Evolutionary conservation across 2,113 vertebrate genomes (phyloP).

Genomic region (Nyctibius bracteatus): DNA sequence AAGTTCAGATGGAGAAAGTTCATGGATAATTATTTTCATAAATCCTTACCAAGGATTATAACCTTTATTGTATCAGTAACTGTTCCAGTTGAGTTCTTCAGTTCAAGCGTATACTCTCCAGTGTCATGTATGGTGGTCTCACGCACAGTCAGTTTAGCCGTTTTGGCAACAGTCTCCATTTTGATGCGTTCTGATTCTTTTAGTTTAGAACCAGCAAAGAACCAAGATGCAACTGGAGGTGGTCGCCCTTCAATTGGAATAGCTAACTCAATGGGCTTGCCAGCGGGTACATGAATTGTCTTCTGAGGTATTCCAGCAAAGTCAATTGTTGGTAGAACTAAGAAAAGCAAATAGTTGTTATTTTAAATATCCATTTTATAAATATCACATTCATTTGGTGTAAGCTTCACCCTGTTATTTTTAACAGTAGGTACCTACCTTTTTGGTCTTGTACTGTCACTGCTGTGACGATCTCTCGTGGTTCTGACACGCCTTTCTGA

Average conservation of each 20-base stretch:
- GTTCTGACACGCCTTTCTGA: constrained; percentile 88
- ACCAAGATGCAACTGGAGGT: constrained; percentile 90
- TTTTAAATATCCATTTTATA: background rate
- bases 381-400: background rate
- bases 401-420: background rate
- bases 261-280: constrained; percentile 87
- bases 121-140: constrained; percentile 92
- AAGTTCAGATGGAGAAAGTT: background rate
- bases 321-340: constrained; percentile 91
- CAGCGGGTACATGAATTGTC: constrained; percentile 86
- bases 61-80: constrained; percentile 86
- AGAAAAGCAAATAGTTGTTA: constrained; percentile 17
- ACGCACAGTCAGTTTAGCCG: constrained; percentile 83
- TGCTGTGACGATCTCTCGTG: constrained; percentile 89
- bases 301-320: constrained; percentile 91
- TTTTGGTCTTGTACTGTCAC: constrained; percentile 91
- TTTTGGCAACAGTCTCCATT: constrained; percentile 84
- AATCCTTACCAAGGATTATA: constrained; percentile 89
- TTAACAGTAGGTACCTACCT: constrained; percentile 74
- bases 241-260: constrained; percentile 91
- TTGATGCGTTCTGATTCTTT: constrained; percentile 89
- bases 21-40: background rate
- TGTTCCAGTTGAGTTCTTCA: constrained; percentile 89
- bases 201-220: constrained; percentile 84
- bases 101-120: constrained; percentile 89